Evolutionary conservation across 1,140 invertebrate genomes (phyloP), one percentile per base, ranked within the genome.

Genomic region (Drosophila leontia): DNA sequence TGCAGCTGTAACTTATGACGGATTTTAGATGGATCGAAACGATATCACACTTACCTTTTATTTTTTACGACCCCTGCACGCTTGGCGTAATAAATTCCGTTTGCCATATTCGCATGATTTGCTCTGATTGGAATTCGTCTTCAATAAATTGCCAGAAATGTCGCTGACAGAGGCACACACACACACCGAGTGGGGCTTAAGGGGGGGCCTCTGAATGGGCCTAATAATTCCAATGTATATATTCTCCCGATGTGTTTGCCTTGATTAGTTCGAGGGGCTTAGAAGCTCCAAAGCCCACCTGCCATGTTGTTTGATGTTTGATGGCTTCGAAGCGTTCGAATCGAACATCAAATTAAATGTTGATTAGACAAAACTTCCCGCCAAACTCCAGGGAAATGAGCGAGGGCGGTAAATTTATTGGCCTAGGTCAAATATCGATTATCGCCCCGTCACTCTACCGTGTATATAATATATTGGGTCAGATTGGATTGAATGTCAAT

Each of bases 1-100:
- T 37, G 23, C 64, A 55, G 17, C 39, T 55, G 45, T 70, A 62
- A 35, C 32, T 37, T n/a, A n/a, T n/a, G 19, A 11, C 8, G 34
- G 37, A 39, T 19, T 61, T 51, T 26, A 68, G 62, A 70, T 70
- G 61, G 67, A 80, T 88, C 61, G 75, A 63, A 82, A 55, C 81
- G 85, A 84, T 88, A 87, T 90, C 85, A 90, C 85, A 90, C 85
- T 90, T 90, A 90, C 86, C 85, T 90, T 90, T 90, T 90, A 90
- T 79, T 90, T 90, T 85, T 90, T 81, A 90, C 68, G 70, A 58
- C 68, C 71, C 53, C 47, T 60, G 72, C 68, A 78, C 76, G 85
- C 74, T 72, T 60, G 68, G 55, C 64, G 74, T 87, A 78, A 90
- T 88, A 88, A 88, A 88, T 90, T 81, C 69, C 70, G 77, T 60